Conservation (phyloP, 23 tunicate species). For the Botrylloides violaceus region DNA sequence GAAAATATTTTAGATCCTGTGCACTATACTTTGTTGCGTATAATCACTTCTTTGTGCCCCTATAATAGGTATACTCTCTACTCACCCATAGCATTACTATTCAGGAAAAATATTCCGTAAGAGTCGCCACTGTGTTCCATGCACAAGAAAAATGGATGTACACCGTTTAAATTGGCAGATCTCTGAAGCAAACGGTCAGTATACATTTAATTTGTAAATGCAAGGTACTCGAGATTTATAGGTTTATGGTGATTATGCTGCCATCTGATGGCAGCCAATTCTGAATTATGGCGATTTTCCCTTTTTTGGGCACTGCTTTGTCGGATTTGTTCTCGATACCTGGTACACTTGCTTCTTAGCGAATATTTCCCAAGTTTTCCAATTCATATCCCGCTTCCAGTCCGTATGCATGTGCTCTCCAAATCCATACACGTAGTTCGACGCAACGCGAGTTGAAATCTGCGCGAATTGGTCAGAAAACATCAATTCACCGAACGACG, state of each 20-base stretch:
- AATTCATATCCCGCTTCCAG: slow-evolving; percentile 72
- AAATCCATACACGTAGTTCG: slow-evolving; percentile 82
- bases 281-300: too few relatives aligned
- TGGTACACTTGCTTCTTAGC: slow-evolving; percentile 2
- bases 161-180: slow-evolving; percentile 72
- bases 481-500: slow-evolving; percentile 56
- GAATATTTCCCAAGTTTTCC: slow-evolving; percentile 92
- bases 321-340: too few relatives aligned
- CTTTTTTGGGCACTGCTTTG: too few relatives aligned
- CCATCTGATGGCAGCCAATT: too few relatives aligned
- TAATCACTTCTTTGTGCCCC: background rate
- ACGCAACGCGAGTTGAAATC: slow-evolving; percentile 63
- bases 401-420: slow-evolving; percentile 91
- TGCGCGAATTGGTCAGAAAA: slow-evolving; percentile 92
- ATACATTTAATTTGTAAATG: background rate
- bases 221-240: slow-evolving; percentile 2
- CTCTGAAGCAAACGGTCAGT: slow-evolving; percentile 22
- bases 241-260: too few relatives aligned
- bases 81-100: slow-evolving; percentile 87
- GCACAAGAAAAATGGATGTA: slow-evolving; percentile 77
- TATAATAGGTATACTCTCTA: background rate
- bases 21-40: background rate
- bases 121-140: slow-evolving; percentile 54
- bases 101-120: slow-evolving; percentile 54
- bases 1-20: too few relatives aligned